Evolutionary conservation across 2,888 invertebrate genomes (phyloP).

Genomic region (Empis livida): DNA sequence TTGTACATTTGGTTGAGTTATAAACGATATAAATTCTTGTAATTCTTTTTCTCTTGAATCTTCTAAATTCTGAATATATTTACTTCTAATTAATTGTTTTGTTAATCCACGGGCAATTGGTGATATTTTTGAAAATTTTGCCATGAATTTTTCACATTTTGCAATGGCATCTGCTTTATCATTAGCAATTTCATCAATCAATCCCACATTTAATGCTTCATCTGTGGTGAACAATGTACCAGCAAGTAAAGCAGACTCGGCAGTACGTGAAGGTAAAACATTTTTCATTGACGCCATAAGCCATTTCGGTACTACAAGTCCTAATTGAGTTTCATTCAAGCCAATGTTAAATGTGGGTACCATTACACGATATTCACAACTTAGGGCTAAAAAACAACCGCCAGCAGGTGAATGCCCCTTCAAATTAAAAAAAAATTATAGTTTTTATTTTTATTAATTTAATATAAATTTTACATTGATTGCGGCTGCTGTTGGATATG

Average conservation of each 20-base stretch:
- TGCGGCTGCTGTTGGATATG: conserved; percentile 57
- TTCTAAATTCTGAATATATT: conserved; percentile 40
- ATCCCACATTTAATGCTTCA: conserved; percentile 56
- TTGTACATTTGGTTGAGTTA: conserved; percentile 54
- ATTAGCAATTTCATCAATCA: conserved; percentile 56
- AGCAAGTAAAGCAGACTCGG: conserved; percentile 56
- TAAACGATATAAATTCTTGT: conserved; percentile 45
- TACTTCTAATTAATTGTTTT: conserved; percentile 42
- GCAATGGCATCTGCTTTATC: conserved; percentile 50
- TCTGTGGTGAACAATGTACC: conserved; percentile 57
- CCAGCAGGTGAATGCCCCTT: conserved; percentile 67
- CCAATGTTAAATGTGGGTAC: conserved; percentile 65
- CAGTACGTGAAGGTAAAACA: conserved; percentile 45
- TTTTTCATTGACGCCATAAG: conserved; percentile 45
- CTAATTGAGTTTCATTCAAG: conserved; percentile 67
- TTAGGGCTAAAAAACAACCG: conserved; percentile 59
- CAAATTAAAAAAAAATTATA: conserved; percentile 2
- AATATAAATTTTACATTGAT: conserved; percentile 47
- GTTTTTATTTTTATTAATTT: neutral
- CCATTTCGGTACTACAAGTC: conserved; percentile 60
- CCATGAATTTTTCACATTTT: conserved; percentile 49
- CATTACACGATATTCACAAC: conserved; percentile 71
- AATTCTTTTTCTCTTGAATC: conserved; percentile 50
- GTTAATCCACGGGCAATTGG: conserved; percentile 42
- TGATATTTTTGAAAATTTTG: conserved; percentile 47